A percentile compares a stretch with the other conserved stretches of the same genome.
These are phyloP conservation scores for Heterochromis multidens DNA, from an alignment of 2,113 vertebrate species.

Conservation along the genomic window DNA sequence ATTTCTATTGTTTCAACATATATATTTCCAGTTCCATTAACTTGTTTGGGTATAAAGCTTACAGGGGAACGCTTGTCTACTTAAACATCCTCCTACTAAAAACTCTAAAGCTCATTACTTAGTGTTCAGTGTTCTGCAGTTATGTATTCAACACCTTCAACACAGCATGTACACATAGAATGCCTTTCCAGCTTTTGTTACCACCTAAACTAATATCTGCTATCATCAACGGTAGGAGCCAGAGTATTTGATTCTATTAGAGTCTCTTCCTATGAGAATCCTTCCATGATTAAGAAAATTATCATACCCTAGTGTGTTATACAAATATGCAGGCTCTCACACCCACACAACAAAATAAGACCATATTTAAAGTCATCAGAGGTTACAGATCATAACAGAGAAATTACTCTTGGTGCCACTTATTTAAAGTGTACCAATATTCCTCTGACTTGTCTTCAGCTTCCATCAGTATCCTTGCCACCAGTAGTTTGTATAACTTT, in stretches of 20 bases:
- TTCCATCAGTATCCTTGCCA: background rate
- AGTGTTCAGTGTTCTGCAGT: background rate
- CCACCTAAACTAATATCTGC: slow-evolving; percentile 37
- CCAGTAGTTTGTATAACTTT: background rate
- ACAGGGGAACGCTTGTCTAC: background rate
- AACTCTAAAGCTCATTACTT: background rate
- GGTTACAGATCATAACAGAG: background rate
- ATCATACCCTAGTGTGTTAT: slow-evolving; percentile 16
- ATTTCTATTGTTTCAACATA: background rate
- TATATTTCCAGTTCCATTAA: background rate
- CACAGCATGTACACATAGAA: background rate
- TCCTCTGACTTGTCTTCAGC: background rate
- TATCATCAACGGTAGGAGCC: slow-evolving; percentile 9
- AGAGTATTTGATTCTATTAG: slow-evolving; percentile 51
- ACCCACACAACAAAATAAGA: background rate
- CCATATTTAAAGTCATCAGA: background rate
- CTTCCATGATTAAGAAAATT: slow-evolving; percentile 43
- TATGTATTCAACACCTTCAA: background rate
- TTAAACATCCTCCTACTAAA: background rate
- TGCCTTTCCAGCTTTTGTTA: background rate
- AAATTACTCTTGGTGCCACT: slow-evolving; percentile 1
- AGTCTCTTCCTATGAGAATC: slow-evolving; percentile 45
- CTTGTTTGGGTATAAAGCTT: background rate
- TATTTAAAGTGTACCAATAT: background rate
- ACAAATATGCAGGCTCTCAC: background rate